Percentiles rank a stretch among this genome's conserved stretches.
phyloP scores from a whole-genome alignment of 2,888 invertebrate genomes.

The Leptinotarsa tumamoca region DNA sequence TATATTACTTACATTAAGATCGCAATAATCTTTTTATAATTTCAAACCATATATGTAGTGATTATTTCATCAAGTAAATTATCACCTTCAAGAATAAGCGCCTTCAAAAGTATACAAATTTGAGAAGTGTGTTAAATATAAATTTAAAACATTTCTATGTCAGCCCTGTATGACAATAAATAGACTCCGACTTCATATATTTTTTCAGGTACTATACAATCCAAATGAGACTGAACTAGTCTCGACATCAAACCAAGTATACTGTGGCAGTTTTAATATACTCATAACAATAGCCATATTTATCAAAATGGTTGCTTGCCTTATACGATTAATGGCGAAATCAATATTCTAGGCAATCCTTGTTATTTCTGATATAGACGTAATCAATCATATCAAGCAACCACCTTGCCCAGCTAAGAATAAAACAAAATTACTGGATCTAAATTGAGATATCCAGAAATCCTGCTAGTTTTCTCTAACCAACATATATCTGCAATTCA shows the following conservation, averaged over 20 bases:
- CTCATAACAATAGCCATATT: constrained; percentile 30
- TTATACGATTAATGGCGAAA: neutral
- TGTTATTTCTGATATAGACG: neutral
- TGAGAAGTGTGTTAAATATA: constrained; percentile 11
- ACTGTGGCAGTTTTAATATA: constrained; percentile 40
- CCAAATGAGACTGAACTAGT: constrained; percentile 45
- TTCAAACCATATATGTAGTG: neutral
- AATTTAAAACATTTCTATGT: constrained; percentile 37
- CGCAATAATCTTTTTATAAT: too few relatives aligned
- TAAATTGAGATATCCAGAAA: neutral
- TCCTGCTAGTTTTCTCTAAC: neutral
- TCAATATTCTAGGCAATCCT: neutral
- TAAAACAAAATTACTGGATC: constrained; percentile 43
- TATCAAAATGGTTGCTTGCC: constrained; percentile 20
- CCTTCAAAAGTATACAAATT: neutral
- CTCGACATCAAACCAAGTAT: constrained; percentile 40
- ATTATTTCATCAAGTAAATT: neutral
- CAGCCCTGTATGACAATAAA: constrained; percentile 46
- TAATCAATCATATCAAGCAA: constrained; percentile 15
- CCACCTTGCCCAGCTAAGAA: constrained; percentile 30
- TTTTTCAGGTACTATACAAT: constrained; percentile 55
- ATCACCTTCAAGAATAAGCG: neutral
- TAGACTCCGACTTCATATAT: constrained; percentile 47
- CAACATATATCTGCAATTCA: too few relatives aligned
- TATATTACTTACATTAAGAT: too few relatives aligned